Percentiles rank a stretch among this genome's conserved stretches.
Evolutionary conservation across 2,113 vertebrate genomes (phyloP).

Genomic region (Fregetta grallaria): DNA sequence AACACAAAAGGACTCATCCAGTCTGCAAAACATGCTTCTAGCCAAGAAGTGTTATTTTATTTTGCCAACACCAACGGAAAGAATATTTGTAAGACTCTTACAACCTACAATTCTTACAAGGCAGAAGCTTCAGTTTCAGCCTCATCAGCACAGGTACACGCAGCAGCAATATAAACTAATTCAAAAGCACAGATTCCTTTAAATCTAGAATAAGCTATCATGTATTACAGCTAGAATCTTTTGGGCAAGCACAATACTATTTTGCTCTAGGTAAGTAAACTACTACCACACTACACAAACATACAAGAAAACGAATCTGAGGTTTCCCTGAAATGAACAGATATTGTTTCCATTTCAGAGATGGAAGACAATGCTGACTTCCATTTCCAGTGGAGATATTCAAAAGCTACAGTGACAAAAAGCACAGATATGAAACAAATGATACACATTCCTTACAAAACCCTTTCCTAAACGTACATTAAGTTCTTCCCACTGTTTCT

Average conservation of each 20-base stretch:
- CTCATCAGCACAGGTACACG: background rate
- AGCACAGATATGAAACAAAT: background rate
- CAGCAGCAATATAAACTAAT: background rate
- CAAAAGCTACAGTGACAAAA: background rate
- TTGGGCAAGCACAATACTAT: background rate
- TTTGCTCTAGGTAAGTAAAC: background rate
- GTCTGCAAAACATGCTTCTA: background rate
- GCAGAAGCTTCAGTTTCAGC: background rate
- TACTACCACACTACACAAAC: background rate
- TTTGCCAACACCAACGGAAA: background rate
- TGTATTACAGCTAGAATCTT: background rate
- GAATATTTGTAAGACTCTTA: background rate
- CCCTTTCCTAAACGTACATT: background rate
- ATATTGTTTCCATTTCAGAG: background rate
- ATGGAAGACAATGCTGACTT: background rate
- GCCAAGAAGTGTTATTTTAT: background rate
- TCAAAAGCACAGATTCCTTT: background rate
- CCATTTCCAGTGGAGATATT: background rate
- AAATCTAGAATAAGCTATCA: background rate
- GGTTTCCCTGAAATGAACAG: background rate
- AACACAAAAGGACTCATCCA: background rate
- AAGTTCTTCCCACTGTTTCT: background rate
- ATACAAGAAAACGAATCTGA: background rate
- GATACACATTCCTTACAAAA: background rate
- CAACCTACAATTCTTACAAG: background rate